These are phyloP conservation scores for Cervus canadensis DNA, from an alignment of 2,113 vertebrate genomes.

Conservation along the genomic window DNA sequence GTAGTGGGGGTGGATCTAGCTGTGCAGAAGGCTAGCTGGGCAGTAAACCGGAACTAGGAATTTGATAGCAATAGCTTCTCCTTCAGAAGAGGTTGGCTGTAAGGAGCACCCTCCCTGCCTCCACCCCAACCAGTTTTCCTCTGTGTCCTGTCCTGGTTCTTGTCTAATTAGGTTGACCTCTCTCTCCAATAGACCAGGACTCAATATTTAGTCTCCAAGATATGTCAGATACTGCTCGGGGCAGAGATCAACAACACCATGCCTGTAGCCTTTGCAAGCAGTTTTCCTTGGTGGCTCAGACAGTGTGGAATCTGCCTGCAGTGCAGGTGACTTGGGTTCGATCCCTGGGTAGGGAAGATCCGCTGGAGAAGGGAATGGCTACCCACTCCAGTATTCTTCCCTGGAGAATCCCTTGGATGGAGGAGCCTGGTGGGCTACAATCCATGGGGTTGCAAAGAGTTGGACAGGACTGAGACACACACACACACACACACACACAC, in stretches of 20 bases:
- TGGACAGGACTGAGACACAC: accelerated
- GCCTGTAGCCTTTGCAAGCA: not conserved
- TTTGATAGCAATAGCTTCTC: not conserved
- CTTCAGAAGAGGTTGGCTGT: not conserved
- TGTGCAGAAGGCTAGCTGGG: not conserved
- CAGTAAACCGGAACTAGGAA: not conserved
- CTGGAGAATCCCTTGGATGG: not conserved
- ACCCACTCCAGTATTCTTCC: not conserved
- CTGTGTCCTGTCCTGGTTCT: constrained; percentile 1
- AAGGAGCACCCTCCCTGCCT: not conserved
- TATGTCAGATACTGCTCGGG: not conserved
- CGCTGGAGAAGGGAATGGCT: not conserved
- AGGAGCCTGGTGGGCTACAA: not conserved
- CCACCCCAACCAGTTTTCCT: not conserved
- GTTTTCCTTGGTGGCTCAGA: not conserved
- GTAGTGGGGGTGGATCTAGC: not conserved
- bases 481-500: not conserved
- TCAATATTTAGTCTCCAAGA: not conserved
- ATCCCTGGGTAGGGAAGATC: not conserved
- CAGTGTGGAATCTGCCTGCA: not conserved
- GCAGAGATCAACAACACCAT: not conserved
- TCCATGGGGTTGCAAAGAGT: not conserved
- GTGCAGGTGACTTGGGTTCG: not conserved
- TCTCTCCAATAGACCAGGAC: not conserved
- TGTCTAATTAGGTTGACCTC: not conserved